These are phyloP conservation scores for Gymnoscelis rufifasciata DNA, from an alignment of 2,888 invertebrate species.

Conservation along the genomic window DNA sequence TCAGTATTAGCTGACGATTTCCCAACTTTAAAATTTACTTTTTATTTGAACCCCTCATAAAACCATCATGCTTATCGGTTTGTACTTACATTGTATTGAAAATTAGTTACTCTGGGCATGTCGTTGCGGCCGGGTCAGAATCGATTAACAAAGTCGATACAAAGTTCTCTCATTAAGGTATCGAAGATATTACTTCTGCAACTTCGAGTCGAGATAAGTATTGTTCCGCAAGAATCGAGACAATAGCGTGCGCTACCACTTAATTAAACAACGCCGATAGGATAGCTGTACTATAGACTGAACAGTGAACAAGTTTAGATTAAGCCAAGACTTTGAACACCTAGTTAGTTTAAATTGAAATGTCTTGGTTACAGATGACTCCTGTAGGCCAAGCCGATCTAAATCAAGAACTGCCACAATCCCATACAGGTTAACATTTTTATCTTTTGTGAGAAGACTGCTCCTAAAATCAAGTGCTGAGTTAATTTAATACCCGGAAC, in stretches of 20 bases:
- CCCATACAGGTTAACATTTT: slow-evolving; percentile 72
- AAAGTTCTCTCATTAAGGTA: slow-evolving; percentile 78
- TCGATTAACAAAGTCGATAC: slow-evolving; percentile 74
- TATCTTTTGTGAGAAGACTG: slow-evolving; percentile 17
- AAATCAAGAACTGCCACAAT: slow-evolving; percentile 76
- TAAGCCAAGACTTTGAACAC: slow-evolving; percentile 44
- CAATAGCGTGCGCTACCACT: slow-evolving; percentile 72
- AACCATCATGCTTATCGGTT: slow-evolving; percentile 19
- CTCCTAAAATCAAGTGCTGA: slow-evolving; percentile 5
- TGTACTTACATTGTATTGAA: slow-evolving; percentile 6
- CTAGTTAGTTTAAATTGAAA: slow-evolving; percentile 26
- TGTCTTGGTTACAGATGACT: slow-evolving; percentile 74
- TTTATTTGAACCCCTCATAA: slow-evolving; percentile 33
- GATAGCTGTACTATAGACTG: slow-evolving; percentile 47
- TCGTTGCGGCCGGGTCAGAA: slow-evolving; percentile 54
- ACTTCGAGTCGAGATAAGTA: slow-evolving; percentile 72
- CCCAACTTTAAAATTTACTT: slow-evolving; percentile 31
- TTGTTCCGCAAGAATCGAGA: slow-evolving; percentile 70
- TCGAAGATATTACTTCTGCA: slow-evolving; percentile 74
- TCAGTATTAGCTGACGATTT: slow-evolving; percentile 37
- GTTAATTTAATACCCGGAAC: not conserved
- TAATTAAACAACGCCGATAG: slow-evolving; percentile 68
- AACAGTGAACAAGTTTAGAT: slow-evolving; percentile 56
- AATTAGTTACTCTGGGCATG: slow-evolving; percentile 23
- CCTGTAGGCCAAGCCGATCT: slow-evolving; percentile 78